A percentile compares a stretch with the other conserved stretches of the same genome.
phyloP scores from a whole-genome alignment of 2,888 invertebrate genomes.

The Tupiocoris notatus region DNA sequence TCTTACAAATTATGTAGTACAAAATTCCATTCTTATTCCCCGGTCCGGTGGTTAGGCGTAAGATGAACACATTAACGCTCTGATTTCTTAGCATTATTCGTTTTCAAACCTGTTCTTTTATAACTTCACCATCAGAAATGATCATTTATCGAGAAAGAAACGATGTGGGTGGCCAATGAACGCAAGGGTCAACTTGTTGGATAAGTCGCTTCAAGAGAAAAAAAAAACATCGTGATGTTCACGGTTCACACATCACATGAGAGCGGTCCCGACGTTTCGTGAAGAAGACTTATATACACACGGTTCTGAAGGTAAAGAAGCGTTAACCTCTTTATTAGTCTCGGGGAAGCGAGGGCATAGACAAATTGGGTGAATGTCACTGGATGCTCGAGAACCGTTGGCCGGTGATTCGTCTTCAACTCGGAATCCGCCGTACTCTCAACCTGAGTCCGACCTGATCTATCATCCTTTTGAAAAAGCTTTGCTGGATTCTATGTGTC shows the following conservation, averaged over 20 bases:
- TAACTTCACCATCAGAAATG: not conserved
- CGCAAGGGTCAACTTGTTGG: not conserved
- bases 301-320: not conserved
- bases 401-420: not conserved
- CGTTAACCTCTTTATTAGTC: not conserved
- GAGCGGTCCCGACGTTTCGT: not conserved
- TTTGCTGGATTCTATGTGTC: not conserved
- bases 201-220: not conserved
- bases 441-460: not conserved
- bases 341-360: not conserved
- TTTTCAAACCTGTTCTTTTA: not conserved
- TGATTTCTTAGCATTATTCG: too few relatives aligned
- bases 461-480: not conserved
- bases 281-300: not conserved
- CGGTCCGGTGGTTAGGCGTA: too few relatives aligned
- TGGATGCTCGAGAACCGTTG: not conserved
- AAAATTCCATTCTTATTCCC: too few relatives aligned
- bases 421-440: not conserved
- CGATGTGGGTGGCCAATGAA: not conserved
- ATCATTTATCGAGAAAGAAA: not conserved
- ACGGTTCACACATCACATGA: not conserved
- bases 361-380: not conserved
- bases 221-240: not conserved
- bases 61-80: too few relatives aligned
- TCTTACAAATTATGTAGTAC: too few relatives aligned